These are phyloP conservation scores for Ectemnius lituratus DNA, from an alignment of 2,888 invertebrate genomes.

Conservation along the genomic window DNA sequence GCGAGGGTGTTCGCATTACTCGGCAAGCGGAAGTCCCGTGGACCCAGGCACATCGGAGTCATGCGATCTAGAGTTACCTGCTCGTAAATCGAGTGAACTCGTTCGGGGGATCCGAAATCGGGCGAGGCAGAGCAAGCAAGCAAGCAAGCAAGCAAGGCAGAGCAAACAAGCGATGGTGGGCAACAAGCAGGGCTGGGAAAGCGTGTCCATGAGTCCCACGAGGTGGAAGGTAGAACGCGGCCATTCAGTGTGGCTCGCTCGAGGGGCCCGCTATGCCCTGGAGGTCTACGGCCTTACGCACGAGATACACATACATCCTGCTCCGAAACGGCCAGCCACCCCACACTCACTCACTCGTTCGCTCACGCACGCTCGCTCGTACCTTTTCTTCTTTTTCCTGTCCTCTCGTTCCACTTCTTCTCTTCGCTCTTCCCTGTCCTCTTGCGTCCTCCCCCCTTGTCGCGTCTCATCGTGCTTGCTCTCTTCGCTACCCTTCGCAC, in stretches of 20 bases:
- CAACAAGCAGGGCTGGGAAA: not conserved
- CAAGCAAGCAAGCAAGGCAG: constrained; percentile 15
- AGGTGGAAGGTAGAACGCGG: constrained; percentile 2
- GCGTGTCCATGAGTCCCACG: no score
- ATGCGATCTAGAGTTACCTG: constrained; percentile 33
- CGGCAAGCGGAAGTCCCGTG: constrained; percentile 29
- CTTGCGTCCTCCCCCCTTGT: not conserved
- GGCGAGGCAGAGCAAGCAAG: constrained; percentile 1
- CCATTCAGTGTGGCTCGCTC: constrained; percentile 29
- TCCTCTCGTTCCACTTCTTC: not conserved
- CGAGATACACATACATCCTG: constrained; percentile 39
- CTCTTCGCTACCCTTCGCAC: constrained; percentile 2
- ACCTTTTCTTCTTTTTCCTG: constrained; percentile 13
- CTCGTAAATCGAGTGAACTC: constrained; percentile 29
- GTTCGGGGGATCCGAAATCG: constrained; percentile 3
- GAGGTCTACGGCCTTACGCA: constrained; percentile 35
- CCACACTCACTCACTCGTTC: not conserved
- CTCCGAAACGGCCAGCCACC: constrained; percentile 29
- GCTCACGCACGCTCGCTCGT: no score
- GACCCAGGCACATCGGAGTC: constrained; percentile 17
- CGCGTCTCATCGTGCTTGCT: not conserved
- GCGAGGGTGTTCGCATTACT: constrained; percentile 16
- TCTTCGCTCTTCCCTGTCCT: not conserved
- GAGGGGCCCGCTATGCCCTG: constrained; percentile 38
- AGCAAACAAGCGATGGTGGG: not conserved